Base-by-base conservation (phyloP, 92 coral and sea anemone species). In the Galaxea fascicularis region DNA sequence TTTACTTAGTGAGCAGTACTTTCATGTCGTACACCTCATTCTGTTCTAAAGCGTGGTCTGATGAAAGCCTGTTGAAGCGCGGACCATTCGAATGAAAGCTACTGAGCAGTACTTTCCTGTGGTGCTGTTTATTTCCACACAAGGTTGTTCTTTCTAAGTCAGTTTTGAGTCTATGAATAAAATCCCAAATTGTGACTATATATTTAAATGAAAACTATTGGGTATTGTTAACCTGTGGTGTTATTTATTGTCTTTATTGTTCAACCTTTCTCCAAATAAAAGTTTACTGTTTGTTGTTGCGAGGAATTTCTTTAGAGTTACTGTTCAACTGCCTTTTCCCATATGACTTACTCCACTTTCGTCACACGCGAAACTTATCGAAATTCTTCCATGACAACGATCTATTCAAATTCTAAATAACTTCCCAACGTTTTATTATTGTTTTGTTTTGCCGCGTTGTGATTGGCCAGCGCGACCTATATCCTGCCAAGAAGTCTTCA, bases 331-430 rank as follows among this genome's bases (percentile, higher is more conserved):
- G 16, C 44, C 52, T 77, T 65, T 24, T 62, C 25, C 59, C 14
- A 21, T 39, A 41, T 39, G 13, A n/a, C 27, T 17, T 4, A 16
- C 59, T 10, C 16, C 10, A 45, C 60, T 18, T 25, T 9, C 69
- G 16, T 27, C 28, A 31, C 73, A 78, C 29, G 44, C 47, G 63
- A 28, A 20, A 13, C 26, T 4, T 26, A 44, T 31, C 22, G 18
- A 29, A 66, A 7, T n/a, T 44, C 26, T 6, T 66, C 75, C 84
- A 28, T 79, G 84, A 67, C 75, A 52, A 79, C 84, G 39, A 10
- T 47, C 54, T 79, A 79, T 65, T 79, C 73, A 79, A 79, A 66
- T 79, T 65, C 74, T 11, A 29, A 29, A 20, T 15, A 79, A 66
- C 21, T 25, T 73, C 10, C 28, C 65, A 58, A 52, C 49, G 84